These are phyloP conservation scores for Chloroceryle inda DNA, from an alignment of 2,797 vertebrate genomes.

Conservation along the genomic window DNA sequence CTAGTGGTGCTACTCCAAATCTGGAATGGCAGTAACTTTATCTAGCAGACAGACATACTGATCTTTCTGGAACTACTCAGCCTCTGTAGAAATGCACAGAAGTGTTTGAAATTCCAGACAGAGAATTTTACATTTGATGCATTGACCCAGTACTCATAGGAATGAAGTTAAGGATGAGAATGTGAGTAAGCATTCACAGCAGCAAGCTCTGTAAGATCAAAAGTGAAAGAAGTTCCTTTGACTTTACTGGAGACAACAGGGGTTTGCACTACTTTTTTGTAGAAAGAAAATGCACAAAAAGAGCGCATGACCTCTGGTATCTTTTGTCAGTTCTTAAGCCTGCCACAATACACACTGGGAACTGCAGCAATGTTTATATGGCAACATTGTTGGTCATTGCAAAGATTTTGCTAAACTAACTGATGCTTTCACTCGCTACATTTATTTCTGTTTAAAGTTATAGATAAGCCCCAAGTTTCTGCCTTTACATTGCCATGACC, in stretches of 20 bases:
- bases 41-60: not conserved
- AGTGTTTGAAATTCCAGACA: not conserved
- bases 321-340: not conserved
- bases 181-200: not conserved
- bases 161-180: not conserved
- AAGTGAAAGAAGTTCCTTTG: not conserved
- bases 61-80: not conserved
- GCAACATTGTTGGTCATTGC: not conserved
- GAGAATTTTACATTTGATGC: not conserved
- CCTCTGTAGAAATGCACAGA: not conserved
- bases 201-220: not conserved
- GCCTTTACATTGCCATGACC: not conserved
- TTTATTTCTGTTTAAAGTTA: not conserved
- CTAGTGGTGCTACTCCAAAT: not conserved
- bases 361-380: not conserved
- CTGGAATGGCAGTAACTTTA: not conserved
- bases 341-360: not conserved
- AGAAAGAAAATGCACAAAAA: not conserved
- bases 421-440: not conserved
- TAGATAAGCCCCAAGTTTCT: not conserved
- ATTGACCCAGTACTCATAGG: not conserved
- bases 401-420: not conserved
- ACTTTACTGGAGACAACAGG: not conserved
- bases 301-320: fast-evolving
- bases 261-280: not conserved